Evolutionary conservation across 2,888 invertebrate genomes (phyloP), one percentile per base, ranked within the genome.

Genomic region (Laspeyria flexula): DNA sequence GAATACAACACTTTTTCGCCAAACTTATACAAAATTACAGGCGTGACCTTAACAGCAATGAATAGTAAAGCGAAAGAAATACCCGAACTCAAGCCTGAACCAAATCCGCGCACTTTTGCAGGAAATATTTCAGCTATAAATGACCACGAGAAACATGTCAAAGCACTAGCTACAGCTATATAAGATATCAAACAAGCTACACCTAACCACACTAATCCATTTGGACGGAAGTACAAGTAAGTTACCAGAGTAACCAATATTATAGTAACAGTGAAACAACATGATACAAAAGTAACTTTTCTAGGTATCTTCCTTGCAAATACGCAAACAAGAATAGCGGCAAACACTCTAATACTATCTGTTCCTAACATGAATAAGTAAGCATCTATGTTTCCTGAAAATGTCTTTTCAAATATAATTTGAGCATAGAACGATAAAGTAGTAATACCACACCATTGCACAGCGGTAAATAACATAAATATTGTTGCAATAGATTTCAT

Each of bases 91-190:
- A 81, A 34, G 0, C 84, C 81, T 10, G 86, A 82, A 0, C 82
- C 83, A 12, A 85, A 58, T 1, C 86, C 86, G 7, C 86, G 71
- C 1, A 83, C 58, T 38, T 73, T 73, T 11, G 72, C 63, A 4
- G 85, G 80, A 45, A 83, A 86, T 51, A 86, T 65, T 55, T 86
- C 86, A 0, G 80, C 69, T 0, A 80, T 60, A 50, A 84, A 83
- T 1, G 83, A 71, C 85, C 83, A 85, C 7, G 78, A 69, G 37
- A 80, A 57, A 40, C 71, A 71, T 0, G 73, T 65, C 3, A 81
- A 42, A 0, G 56, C 56, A 54, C 79, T 77, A 1, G 77, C 73
- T 34, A 67, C 52, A 12, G 55, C 57, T 25, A 81, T 69, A 29
- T 80, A 86, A 1, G 71, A 9, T 27, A 84, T 54, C 33, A 82